Percentiles rank a stretch among this genome's conserved stretches.
phyloP scores from a whole-genome alignment of 2,888 invertebrate species.

The Cyclophora albipunctata region DNA sequence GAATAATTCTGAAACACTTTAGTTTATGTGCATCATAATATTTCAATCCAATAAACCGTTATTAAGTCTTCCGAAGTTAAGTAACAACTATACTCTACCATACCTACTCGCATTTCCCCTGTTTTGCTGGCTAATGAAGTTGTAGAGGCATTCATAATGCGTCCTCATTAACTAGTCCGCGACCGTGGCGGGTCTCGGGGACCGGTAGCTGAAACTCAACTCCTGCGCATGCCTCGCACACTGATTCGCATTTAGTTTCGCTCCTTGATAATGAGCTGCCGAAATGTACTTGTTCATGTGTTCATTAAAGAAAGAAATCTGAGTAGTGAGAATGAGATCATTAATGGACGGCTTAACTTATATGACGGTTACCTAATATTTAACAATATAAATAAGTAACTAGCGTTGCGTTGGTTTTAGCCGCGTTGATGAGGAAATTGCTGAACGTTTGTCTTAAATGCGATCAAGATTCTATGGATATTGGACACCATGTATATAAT shows the following conservation, averaged over 20 bases:
- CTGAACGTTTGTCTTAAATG: too few species aligned
- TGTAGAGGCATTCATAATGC: constrained; percentile 30
- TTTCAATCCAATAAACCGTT: too few species aligned
- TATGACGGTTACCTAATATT: too few species aligned
- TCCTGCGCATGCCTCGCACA: constrained; percentile 49
- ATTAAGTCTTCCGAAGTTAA: too few species aligned
- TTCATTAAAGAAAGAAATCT: constrained; percentile 8
- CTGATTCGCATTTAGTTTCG: constrained; percentile 54
- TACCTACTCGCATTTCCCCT: constrained; percentile 5
- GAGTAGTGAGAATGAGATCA: constrained; percentile 9
- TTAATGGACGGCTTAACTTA: not conserved
- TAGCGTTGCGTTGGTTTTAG: too few species aligned
- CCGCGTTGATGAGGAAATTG: too few species aligned
- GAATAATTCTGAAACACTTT: too few species aligned
- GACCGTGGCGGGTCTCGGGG: constrained; percentile 34
- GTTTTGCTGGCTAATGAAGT: constrained; percentile 58
- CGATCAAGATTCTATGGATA: too few species aligned
- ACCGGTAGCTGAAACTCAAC: constrained; percentile 64
- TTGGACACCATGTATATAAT: too few species aligned
- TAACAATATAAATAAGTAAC: not conserved
- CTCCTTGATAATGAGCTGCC: constrained; percentile 30
- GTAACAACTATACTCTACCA: too few species aligned
- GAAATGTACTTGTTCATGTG: not conserved
- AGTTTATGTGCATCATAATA: too few species aligned
- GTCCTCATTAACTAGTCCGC: constrained; percentile 32